Evolutionary conservation across 2,113 vertebrate species (phyloP).

Genomic region (Ondatra zibethicus): DNA sequence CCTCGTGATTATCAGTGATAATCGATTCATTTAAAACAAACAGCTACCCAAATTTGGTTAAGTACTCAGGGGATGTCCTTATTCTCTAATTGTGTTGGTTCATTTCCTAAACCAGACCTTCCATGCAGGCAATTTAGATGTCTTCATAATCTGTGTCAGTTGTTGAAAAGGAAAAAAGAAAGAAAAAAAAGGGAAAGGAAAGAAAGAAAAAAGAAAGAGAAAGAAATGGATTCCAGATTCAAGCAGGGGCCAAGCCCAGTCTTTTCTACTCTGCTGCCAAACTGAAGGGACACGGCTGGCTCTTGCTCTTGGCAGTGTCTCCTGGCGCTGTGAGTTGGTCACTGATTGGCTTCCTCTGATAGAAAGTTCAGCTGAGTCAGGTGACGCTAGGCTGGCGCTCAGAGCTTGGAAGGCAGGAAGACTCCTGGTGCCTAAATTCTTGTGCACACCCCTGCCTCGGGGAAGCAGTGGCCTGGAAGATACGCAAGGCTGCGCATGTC

Average conservation of each 20-base stretch:
- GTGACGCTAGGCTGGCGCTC: background rate
- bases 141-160: conserved; percentile 60
- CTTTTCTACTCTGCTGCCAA: conserved; percentile 55
- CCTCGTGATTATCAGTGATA: conserved; percentile 62
- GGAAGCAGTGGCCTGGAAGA: conserved; percentile 32
- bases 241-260: conserved; percentile 60
- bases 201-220: background rate
- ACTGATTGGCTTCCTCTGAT: conserved; percentile 76
- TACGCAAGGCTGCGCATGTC: background rate
- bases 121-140: background rate
- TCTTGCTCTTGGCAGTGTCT: conserved; percentile 71
- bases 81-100: conserved; percentile 14
- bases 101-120: conserved; percentile 56
- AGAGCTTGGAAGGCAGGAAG: background rate
- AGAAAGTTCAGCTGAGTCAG: conserved; percentile 77
- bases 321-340: conserved; percentile 66
- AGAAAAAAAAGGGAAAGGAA: rapidly evolving
- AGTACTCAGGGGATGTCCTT: conserved; percentile 28
- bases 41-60: conserved; percentile 1
- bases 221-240: conserved; percentile 32
- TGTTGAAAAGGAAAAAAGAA: background rate
- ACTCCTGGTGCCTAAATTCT: conserved; percentile 41
- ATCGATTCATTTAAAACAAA: conserved; percentile 66
- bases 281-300: conserved; percentile 55
- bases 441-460: background rate